Evolutionary conservation across 2,113 vertebrate species (phyloP).

Genomic region (Poeciliopsis occidentalis): DNA sequence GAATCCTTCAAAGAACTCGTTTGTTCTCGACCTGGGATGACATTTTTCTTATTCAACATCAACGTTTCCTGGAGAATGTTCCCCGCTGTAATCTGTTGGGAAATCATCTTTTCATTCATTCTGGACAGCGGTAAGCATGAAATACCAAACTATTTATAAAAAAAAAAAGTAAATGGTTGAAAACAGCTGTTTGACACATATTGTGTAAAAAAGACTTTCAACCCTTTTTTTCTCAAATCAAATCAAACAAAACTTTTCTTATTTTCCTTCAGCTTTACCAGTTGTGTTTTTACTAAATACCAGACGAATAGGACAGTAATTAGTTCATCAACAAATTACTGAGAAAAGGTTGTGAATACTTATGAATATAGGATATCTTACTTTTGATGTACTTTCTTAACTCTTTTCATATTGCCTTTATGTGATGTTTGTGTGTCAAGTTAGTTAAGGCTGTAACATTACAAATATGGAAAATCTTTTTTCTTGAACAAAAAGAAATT

Average conservation of each 20-base stretch:
- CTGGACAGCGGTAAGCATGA: not conserved
- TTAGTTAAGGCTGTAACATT: no score
- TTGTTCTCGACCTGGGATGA: slow-evolving; percentile 20
- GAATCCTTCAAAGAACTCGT: slow-evolving; percentile 50
- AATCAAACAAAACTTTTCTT: no score
- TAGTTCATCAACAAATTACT: no score
- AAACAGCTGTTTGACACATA: not conserved
- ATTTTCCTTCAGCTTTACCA: no score
- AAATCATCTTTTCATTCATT: slow-evolving; percentile 1
- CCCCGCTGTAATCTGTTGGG: slow-evolving; percentile 20
- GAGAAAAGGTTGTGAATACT: no score
- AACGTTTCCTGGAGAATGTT: slow-evolving; percentile 21
- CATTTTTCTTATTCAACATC: slow-evolving; percentile 43
- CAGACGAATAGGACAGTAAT: not conserved
- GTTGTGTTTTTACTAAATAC: not conserved
- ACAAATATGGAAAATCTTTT: not conserved
- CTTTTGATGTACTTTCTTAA: no score
- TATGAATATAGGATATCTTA: no score
- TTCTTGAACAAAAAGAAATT: not conserved
- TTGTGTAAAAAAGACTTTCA: not conserved
- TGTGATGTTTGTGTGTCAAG: no score
- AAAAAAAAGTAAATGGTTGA: not conserved
- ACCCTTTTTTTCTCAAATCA: no score
- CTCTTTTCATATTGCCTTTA: no score
- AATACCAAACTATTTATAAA: not conserved